Conservation (phyloP, 2,797 vertebrate genomes). For the Percopsis omiscomaycus region DNA sequence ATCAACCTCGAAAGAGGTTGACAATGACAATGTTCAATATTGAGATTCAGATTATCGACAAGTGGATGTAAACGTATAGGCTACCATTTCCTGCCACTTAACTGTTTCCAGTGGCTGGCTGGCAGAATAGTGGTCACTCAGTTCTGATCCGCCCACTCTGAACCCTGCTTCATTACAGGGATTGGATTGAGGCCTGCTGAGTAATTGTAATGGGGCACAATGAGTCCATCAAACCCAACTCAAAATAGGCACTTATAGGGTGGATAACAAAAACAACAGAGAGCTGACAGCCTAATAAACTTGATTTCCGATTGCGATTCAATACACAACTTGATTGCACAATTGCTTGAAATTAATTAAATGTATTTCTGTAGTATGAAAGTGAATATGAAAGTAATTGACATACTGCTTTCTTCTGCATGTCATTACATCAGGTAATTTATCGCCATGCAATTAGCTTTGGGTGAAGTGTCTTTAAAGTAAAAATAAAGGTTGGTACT, state of each 20-base stretch:
- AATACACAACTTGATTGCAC: slow-evolving; percentile 56
- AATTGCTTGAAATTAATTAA: slow-evolving; percentile 18
- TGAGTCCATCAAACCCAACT: slow-evolving; percentile 74
- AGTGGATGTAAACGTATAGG: slow-evolving; percentile 39
- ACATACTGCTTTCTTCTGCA: too few species aligned
- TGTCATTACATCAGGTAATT: too few species aligned
- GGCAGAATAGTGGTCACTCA: slow-evolving; percentile 73
- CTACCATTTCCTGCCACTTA: slow-evolving; percentile 71
- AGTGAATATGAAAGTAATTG: too few species aligned
- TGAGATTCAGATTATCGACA: too few species aligned
- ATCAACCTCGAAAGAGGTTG: too few species aligned
- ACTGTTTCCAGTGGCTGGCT: slow-evolving; percentile 68
- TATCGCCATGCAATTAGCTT: too few species aligned
- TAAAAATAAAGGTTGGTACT: too few species aligned
- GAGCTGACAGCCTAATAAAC: slow-evolving; percentile 48
- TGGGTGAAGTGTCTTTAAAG: too few species aligned
- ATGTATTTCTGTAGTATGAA: too few species aligned
- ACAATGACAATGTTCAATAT: too few species aligned
- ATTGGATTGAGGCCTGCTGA: slow-evolving; percentile 75
- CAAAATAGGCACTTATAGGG: slow-evolving; percentile 74
- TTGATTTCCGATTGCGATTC: slow-evolving; percentile 63
- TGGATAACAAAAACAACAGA: slow-evolving; percentile 76
- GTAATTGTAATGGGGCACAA: slow-evolving; percentile 79
- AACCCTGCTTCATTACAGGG: slow-evolving; percentile 81
- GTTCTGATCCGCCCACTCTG: slow-evolving; percentile 75